phyloP scores from a whole-genome alignment of 1,140 invertebrate genomes.

The Choristoneura fumiferana region DNA sequence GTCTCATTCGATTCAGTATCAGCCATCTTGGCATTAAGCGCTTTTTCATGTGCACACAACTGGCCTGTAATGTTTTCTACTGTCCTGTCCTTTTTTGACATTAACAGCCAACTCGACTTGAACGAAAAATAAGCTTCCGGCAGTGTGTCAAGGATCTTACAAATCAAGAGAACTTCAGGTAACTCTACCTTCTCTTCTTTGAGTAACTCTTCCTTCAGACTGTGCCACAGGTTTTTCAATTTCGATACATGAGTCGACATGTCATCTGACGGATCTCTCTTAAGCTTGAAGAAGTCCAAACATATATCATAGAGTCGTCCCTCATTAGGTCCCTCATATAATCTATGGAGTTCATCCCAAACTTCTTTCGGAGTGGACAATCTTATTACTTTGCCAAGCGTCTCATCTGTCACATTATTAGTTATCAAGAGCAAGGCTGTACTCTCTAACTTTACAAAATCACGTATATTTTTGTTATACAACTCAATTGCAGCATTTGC shows the following conservation, averaged over 20 bases:
- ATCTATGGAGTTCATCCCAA: too few species aligned
- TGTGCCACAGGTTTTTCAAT: not conserved
- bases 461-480: too few species aligned
- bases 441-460: too few species aligned
- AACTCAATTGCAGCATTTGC: too few species aligned
- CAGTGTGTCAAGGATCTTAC: too few species aligned
- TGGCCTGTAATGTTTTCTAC: constrained; percentile 22
- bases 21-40: not conserved
- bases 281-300: not conserved
- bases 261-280: not conserved
- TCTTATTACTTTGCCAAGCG: not conserved
- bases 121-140: too few species aligned
- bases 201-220: not conserved
- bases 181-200: not conserved
- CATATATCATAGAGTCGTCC: not conserved
- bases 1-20: not conserved
- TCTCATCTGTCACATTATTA: not conserved
- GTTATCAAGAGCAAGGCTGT: not conserved
- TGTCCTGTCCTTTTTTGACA: constrained; percentile 21
- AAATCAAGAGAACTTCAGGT: not conserved
- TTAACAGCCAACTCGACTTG: constrained; percentile 24
- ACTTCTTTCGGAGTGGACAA: not conserved
- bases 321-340: not conserved
- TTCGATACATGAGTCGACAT: not conserved
- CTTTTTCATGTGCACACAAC: constrained; percentile 20